A percentile compares a stretch with the other conserved stretches of the same genome.
Evolutionary conservation across 2,888 invertebrate species (phyloP).

Genomic region (Noctuana brunneofusca): DNA sequence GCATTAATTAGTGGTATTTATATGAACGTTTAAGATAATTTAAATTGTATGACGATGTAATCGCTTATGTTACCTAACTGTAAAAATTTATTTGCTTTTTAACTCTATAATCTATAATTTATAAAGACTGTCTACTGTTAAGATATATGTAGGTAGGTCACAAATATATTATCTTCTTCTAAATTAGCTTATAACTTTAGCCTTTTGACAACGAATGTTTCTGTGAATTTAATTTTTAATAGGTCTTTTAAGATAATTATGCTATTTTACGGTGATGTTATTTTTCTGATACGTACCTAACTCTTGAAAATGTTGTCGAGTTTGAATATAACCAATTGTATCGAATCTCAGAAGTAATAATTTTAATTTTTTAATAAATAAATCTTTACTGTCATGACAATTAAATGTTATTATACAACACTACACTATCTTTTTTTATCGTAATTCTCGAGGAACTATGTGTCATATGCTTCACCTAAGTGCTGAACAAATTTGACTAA

Average conservation of each 20-base stretch:
- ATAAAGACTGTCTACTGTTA: conserved; percentile 80
- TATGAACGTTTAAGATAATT: conserved; percentile 4
- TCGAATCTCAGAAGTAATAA: conserved; percentile 12
- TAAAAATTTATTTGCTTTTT: conserved; percentile 58
- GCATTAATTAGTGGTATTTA: conserved; percentile 14
- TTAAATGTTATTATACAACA: conserved; percentile 4
- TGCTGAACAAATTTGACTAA: conserved; percentile 45
- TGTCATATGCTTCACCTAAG: conserved; percentile 37
- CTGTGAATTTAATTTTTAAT: conserved; percentile 56
- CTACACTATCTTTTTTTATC: neutral
- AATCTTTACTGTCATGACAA: conserved; percentile 10
- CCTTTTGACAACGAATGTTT: conserved; percentile 75
- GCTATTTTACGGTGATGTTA: neutral
- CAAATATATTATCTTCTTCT: conserved; percentile 72
- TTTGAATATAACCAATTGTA: conserved; percentile 3
- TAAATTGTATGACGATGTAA: conserved; percentile 33
- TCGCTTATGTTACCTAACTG: conserved; percentile 43
- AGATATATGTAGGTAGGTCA: conserved; percentile 79
- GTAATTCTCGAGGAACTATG: neutral
- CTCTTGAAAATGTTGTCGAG: neutral
- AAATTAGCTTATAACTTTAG: conserved; percentile 56
- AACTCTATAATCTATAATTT: conserved; percentile 49
- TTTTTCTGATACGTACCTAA: neutral
- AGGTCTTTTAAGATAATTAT: neutral
- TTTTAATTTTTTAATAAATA: neutral